These are phyloP conservation scores for Pituophis catenifer DNA, from an alignment of 2,113 vertebrate species.

Conservation along the genomic window DNA sequence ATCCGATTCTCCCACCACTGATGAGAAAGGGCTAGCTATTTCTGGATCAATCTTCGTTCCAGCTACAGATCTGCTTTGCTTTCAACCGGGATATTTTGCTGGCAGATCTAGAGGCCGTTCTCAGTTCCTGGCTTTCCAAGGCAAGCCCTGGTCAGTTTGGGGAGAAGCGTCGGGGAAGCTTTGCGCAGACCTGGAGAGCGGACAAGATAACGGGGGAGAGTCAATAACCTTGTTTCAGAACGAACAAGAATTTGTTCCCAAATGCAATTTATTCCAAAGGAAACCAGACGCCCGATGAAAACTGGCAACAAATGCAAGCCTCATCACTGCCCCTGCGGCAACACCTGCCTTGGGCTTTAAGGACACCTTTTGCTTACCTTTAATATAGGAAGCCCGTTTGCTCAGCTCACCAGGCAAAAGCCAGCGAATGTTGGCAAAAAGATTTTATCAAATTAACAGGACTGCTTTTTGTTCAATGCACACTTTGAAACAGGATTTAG, in stretches of 20 bases:
- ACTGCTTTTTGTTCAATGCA: neutral
- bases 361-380: neutral
- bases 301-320: neutral
- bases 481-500: neutral
- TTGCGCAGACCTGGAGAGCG: neutral
- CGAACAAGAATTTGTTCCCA: neutral
- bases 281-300: neutral
- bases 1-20: neutral
- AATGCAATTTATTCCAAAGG: neutral
- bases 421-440: neutral
- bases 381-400: neutral
- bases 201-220: neutral
- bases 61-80: neutral
- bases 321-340: neutral
- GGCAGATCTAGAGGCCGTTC: neutral
- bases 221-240: neutral
- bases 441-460: neutral
- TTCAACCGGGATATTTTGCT: neutral
- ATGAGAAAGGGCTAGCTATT: neutral
- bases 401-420: neutral
- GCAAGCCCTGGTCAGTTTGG: neutral
- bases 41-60: neutral
- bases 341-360: neutral
- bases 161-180: neutral
- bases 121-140: neutral